A percentile compares a stretch with the other conserved stretches of the same genome.
These are phyloP conservation scores for Magallana ariakensis DNA, from an alignment of 1,140 invertebrate species.

Conservation along the genomic window DNA sequence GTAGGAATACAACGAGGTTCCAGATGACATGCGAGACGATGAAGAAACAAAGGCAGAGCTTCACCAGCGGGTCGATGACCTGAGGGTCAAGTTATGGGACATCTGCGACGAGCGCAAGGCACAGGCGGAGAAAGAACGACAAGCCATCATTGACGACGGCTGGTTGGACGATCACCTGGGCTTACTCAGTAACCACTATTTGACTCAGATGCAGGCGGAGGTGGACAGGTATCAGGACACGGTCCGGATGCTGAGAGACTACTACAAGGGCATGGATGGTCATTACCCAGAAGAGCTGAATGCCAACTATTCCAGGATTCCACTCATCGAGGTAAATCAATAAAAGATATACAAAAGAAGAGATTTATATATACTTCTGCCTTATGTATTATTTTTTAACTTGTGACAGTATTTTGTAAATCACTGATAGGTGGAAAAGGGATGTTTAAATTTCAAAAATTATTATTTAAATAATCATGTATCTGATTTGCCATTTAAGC, in stretches of 20 bases:
- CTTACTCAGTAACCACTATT: slow-evolving; percentile 78
- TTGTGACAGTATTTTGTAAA: no score
- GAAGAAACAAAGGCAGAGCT: slow-evolving; percentile 78
- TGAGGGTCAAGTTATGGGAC: slow-evolving; percentile 78
- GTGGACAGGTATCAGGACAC: slow-evolving; percentile 79
- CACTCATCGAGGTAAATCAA: slow-evolving; percentile 76
- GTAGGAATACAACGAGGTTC: slow-evolving; percentile 78
- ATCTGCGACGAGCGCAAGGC: slow-evolving; percentile 79
- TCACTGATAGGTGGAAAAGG: no score
- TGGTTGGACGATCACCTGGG: slow-evolving; percentile 80
- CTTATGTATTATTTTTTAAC: no score
- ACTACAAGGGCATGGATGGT: slow-evolving; percentile 79
- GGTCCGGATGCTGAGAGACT: slow-evolving; percentile 78
- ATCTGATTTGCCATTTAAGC: slow-evolving; percentile 51
- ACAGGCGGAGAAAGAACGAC: slow-evolving; percentile 77
- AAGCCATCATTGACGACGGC: slow-evolving; percentile 76
- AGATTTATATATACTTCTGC: no score
- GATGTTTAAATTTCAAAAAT: no score
- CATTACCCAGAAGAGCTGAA: slow-evolving; percentile 77
- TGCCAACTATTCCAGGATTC: slow-evolving; percentile 75
- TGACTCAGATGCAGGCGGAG: slow-evolving; percentile 79
- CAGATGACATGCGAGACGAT: slow-evolving; percentile 79
- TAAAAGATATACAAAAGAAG: background rate
- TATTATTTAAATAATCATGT: no score
- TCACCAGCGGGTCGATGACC: slow-evolving; percentile 79